Evolutionary conservation across 2,888 invertebrate species (phyloP).

Genomic region (Pollenia labialis): DNA sequence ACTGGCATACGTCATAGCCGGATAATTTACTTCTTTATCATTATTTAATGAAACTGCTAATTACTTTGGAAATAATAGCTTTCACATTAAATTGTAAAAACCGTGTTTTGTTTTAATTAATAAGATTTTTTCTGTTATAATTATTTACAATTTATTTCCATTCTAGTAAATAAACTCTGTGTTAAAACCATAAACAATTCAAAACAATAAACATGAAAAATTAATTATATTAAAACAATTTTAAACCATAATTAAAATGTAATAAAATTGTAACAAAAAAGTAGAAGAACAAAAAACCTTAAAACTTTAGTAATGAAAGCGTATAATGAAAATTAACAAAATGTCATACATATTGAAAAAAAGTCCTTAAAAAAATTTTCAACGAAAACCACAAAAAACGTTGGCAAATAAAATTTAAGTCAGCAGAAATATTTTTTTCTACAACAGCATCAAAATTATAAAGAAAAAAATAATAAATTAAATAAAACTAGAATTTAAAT

Average conservation of each 20-base stretch:
- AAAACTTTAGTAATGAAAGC: conserved; percentile 26
- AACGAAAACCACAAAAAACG: conserved; percentile 54
- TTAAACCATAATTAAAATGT: conserved; percentile 75
- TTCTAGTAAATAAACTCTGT: conserved; percentile 8
- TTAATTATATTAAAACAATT: conserved; percentile 75
- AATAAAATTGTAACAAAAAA: conserved; percentile 75
- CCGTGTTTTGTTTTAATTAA: not conserved
- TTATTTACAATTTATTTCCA: not conserved
- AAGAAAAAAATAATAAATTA: conserved; percentile 55
- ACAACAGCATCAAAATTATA: not conserved
- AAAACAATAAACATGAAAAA: conserved; percentile 52
- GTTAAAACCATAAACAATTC: conserved; percentile 26
- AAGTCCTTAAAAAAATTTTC: conserved; percentile 27
- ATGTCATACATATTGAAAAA: conserved; percentile 26
- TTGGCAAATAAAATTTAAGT: conserved; percentile 58
- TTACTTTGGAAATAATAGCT: not conserved
- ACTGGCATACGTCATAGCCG: too few relatives aligned
- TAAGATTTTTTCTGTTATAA: not conserved
- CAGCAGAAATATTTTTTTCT: conserved; percentile 69
- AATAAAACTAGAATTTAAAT: conserved; percentile 75
- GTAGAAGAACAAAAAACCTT: not conserved
- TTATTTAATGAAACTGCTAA: not conserved
- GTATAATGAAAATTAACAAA: conserved; percentile 45
- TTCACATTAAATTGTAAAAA: not conserved
- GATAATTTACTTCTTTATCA: too few relatives aligned